Base-by-base conservation (phyloP, 2,797 vertebrate genomes). In the Typhlichthys eigenmanni region DNA sequence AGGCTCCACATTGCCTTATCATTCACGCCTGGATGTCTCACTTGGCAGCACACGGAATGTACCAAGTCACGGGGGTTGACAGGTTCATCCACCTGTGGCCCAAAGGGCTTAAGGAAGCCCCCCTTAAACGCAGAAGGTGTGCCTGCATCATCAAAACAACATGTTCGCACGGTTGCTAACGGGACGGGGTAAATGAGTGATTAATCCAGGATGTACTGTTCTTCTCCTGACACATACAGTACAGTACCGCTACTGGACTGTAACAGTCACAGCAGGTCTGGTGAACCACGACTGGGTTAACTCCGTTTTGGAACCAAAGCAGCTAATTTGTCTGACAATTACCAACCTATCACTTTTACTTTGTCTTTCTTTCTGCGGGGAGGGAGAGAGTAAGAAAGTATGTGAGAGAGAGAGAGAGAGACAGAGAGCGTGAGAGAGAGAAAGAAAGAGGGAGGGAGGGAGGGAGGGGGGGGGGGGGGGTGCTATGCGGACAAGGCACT, bases 61-160 rank as follows among this genome's bases (percentile, higher is more conserved):
- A 61, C 53, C 19, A 7, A 60, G 47, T 4, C 43, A 62, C 10
- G 38, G 55, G 64, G 85, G 82, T 89, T 73, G 69, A 43, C 29
- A 9, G 61, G 88, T 91, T 91, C 75, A 72, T 79, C 72, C 88
- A 91, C 88, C 84, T 91, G 90, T 81, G 80, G 82, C 82, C 86
- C 64, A 67, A 69, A 75, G 82, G 9, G 24, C 50, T 1, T 55
- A 69, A 69, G 54, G 57, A 50, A 49, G 16, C 61, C 47, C 62
- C 17, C 29, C 61, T 49, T 53, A 60, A 53, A 19, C 66, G 46
- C 5, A 87, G 78, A 88, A 89, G 90, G 84, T 91, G 88, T 85
- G 81, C 66, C 4, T 12, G 49, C 11, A 17, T 9, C 79, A 71
- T 80, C 67, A 78, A 80, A 82, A 82, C 76, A 78, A 76, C 16